Base-by-base conservation (phyloP, 2,888 invertebrate genomes). In the Aspidiotus destructor region DNA sequence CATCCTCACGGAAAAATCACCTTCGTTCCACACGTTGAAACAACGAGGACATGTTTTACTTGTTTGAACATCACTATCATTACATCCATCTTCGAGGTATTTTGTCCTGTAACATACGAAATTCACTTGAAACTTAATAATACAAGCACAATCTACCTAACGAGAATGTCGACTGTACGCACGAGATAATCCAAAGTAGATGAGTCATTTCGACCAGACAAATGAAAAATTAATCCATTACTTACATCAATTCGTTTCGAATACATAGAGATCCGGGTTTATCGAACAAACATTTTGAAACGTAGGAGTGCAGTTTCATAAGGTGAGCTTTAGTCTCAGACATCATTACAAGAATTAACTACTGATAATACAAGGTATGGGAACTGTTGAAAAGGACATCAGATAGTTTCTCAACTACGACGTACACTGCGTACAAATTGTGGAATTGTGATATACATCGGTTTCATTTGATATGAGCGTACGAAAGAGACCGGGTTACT, bases 11-110 rank as follows among this genome's bases (percentile, higher is more conserved):
- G 65, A 55, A 58, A 62, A 70, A 7, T 62, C 17, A 17, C 68
- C 68, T 48, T 62, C 62, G 41, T 57, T 68, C 70, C 70, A 70
- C 16, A 40, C 15, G 1, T 40, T 57, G n/a, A 62, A 68, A 16
- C 70, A 70, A 48, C 40, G 44, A 11, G 62, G 44, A 52, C 70
- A 70, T 58, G 62, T 68, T 10, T 58, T 28, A 28, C 40, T 13
- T 28, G 16, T 13, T 11, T 58, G 8, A 10, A 58, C 9, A 9
- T 54, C 17, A 17, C 11, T 10, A 15, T 9, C 58, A 6, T 48
- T 6, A 48, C 13, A 76, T 75, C 5, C 81, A 77, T 71, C 82
- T 80, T 73, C 78, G 77, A 67, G 79, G 75, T 41, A 82, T 74
- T 11, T 78, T 76, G 9, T 78, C 79, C 82, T 82, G 74, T 3